A percentile compares a stretch with the other conserved stretches of the same genome.
Evolutionary conservation across 2,113 vertebrate species (phyloP).

Genomic region (Hyaena hyaena): DNA sequence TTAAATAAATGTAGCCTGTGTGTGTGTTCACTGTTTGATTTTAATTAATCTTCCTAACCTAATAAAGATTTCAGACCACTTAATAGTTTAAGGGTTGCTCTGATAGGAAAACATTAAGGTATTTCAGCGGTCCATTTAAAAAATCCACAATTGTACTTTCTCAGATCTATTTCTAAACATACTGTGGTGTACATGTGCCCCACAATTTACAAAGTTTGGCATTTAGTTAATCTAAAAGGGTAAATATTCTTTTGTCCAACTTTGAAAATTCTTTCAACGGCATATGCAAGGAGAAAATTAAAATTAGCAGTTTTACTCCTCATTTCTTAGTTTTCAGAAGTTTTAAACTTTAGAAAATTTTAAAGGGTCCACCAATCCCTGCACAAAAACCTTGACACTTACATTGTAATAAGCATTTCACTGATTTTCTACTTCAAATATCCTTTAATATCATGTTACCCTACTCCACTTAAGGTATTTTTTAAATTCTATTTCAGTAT

Average conservation of each 20-base stretch:
- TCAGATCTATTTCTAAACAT: not conserved
- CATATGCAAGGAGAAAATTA: not conserved
- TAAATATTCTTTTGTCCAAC: not conserved
- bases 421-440: not conserved
- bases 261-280: not conserved
- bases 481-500: not conserved
- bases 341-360: constrained; percentile 26
- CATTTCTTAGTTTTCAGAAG: not conserved
- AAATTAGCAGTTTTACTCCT: not conserved
- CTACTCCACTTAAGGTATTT: not conserved
- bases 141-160: not conserved
- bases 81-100: not conserved
- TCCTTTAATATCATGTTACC: not conserved
- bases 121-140: constrained; percentile 16
- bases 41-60: constrained; percentile 12
- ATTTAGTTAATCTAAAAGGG: not conserved
- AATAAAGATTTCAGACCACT: constrained; percentile 11
- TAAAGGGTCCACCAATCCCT: not conserved
- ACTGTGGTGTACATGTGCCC: not conserved
- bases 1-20: not conserved
- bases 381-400: not conserved
- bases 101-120: constrained; percentile 13
- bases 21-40: not conserved
- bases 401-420: not conserved
- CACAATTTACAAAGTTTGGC: not conserved